Conservation (phyloP, 2,797 vertebrate genomes). For the Alcedo atthis region DNA sequence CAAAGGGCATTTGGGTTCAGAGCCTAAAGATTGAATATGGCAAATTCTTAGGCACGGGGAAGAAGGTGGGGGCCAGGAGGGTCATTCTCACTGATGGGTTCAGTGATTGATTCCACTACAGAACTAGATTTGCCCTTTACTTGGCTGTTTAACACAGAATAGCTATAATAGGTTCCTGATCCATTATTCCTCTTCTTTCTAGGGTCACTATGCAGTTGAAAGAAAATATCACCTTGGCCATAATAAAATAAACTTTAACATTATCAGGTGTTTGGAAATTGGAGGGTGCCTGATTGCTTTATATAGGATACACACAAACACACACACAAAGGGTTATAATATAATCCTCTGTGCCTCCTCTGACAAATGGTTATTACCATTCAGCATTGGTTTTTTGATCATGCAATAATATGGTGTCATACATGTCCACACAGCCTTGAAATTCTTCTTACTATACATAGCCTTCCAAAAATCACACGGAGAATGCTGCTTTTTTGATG, state of each 20-base stretch:
- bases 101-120: slow-evolving; percentile 66
- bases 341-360: background rate
- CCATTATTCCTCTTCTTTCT: slow-evolving; percentile 64
- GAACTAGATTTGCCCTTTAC: slow-evolving; percentile 71
- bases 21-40: slow-evolving; percentile 65
- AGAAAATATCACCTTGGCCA: slow-evolving; percentile 63
- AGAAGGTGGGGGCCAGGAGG: slow-evolving; percentile 63
- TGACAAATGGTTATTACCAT: slow-evolving; percentile 57
- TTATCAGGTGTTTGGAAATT: slow-evolving; percentile 62
- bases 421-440: slow-evolving; percentile 48
- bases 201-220: slow-evolving; percentile 65
- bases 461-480: background rate
- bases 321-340: slow-evolving; percentile 23
- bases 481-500: background rate
- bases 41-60: slow-evolving; percentile 53
- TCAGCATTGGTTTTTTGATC: slow-evolving; percentile 43
- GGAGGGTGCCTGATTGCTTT: slow-evolving; percentile 59
- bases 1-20: slow-evolving; percentile 72
- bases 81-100: slow-evolving; percentile 70
- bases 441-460: slow-evolving; percentile 30
- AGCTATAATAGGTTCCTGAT: slow-evolving; percentile 63
- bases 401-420: slow-evolving; percentile 48
- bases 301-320: slow-evolving; percentile 20
- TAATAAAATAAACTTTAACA: slow-evolving; percentile 69
- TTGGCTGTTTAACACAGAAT: slow-evolving; percentile 58